Conservation (phyloP, 2,888 invertebrate genomes). For the Chaetogeoica ovagalla region DNA sequence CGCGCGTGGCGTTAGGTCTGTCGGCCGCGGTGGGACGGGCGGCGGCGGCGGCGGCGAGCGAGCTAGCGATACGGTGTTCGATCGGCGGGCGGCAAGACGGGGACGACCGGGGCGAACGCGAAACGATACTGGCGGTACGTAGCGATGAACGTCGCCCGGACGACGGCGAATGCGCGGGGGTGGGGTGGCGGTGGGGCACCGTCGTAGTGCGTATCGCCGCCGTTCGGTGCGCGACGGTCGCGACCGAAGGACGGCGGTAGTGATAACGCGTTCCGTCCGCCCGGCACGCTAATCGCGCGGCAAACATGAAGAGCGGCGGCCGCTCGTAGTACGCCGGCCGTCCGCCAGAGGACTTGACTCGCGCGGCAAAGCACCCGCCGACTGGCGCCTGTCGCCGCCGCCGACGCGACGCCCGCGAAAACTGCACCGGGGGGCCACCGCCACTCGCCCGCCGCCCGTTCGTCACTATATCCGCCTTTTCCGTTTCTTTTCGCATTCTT, state of each 20-base stretch:
- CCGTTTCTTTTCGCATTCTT: too few relatives aligned
- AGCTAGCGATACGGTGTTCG: background rate
- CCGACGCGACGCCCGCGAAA: constrained; percentile 18
- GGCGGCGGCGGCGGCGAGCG: too few relatives aligned
- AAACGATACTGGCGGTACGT: too few relatives aligned
- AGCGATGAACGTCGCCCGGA: background rate
- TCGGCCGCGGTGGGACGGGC: constrained; percentile 1
- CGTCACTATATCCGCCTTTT: too few relatives aligned
- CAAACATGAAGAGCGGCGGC: background rate
- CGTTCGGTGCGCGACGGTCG: background rate
- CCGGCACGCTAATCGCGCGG: too few relatives aligned
- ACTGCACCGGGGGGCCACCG: too few relatives aligned
- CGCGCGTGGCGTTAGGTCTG: constrained; percentile 7
- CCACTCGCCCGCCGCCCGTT: too few relatives aligned
- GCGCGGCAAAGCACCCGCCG: too few relatives aligned
- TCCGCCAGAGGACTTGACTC: constrained; percentile 2
- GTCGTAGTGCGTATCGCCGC: constrained; percentile 3
- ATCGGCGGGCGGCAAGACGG: background rate
- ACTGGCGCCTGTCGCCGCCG: constrained; percentile 27
- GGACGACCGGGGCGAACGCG: too few relatives aligned
- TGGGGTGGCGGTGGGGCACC: too few relatives aligned
- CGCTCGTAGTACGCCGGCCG: constrained; percentile 1
- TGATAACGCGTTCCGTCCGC: too few relatives aligned
- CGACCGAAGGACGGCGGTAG: too few relatives aligned
- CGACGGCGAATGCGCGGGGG: background rate